These are phyloP conservation scores for Micrasema minimum DNA, from an alignment of 1,140 invertebrate genomes.

Conservation along the genomic window DNA sequence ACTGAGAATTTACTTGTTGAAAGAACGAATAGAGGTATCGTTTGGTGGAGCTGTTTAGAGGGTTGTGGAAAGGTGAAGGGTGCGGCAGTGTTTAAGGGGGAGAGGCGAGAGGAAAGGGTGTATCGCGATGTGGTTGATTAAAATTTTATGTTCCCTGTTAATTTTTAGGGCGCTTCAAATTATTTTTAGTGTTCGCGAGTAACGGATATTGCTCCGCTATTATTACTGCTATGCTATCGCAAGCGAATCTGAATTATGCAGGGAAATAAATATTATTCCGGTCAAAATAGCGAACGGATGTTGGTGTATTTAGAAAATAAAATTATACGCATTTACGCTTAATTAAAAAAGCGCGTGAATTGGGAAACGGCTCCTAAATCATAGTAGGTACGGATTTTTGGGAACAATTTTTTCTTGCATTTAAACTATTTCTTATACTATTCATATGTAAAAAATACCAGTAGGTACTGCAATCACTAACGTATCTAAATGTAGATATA, in stretches of 20 bases:
- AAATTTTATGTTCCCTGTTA: slow-evolving; percentile 53
- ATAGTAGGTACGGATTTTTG: too few species aligned
- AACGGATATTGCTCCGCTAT: slow-evolving; percentile 10
- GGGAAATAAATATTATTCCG: neutral
- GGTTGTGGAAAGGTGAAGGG: slow-evolving; percentile 6
- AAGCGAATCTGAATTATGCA: neutral
- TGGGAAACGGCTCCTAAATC: too few species aligned
- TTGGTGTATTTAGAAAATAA: too few species aligned
- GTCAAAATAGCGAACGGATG: neutral
- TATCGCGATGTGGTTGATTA: slow-evolving; percentile 50
- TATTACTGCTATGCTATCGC: neutral
- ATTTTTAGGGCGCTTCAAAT: slow-evolving; percentile 54
- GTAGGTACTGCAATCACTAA: too few species aligned
- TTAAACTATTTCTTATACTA: too few species aligned
- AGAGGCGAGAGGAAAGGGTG: neutral
- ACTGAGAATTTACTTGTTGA: slow-evolving; percentile 21
- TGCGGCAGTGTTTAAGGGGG: neutral
- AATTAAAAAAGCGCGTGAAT: too few species aligned
- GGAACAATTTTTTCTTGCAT: too few species aligned
- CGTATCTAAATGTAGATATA: too few species aligned
- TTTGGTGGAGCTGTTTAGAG: neutral
- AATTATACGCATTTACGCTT: too few species aligned
- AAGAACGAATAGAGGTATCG: neutral
- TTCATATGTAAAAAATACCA: too few species aligned
- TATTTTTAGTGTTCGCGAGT: slow-evolving; percentile 50